phyloP scores from a whole-genome alignment of 2,888 invertebrate species.

The Acrobasis repandana region DNA sequence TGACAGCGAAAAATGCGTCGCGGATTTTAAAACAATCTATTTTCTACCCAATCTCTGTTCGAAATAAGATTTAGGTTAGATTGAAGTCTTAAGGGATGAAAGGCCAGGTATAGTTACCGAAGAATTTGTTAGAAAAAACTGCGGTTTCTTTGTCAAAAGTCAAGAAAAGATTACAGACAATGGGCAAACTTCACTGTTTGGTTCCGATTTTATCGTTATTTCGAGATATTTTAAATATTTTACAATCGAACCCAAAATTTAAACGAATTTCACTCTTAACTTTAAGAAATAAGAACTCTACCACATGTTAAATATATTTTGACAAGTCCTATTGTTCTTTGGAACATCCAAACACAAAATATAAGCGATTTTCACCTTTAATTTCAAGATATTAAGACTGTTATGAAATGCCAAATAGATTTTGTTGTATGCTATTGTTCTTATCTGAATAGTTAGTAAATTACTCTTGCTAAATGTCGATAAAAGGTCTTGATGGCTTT shows the following conservation, averaged over 20 bases:
- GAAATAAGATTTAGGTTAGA: conserved; percentile 5
- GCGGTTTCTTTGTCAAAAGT: conserved; percentile 69
- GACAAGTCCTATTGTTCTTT: too few relatives aligned
- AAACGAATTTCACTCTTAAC: conserved; percentile 34
- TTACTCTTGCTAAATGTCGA: conserved; percentile 59
- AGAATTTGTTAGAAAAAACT: conserved; percentile 60
- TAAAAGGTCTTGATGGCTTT: conserved; percentile 61
- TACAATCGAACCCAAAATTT: conserved; percentile 23
- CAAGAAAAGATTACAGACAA: conserved; percentile 66
- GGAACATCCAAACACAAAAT: not conserved
- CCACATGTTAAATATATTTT: not conserved
- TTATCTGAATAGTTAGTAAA: conserved; percentile 57
- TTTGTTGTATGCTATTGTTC: conserved; percentile 33
- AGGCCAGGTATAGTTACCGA: conserved; percentile 58
- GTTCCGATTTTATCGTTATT: conserved; percentile 66
- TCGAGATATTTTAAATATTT: conserved; percentile 47
- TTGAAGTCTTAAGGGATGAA: not conserved
- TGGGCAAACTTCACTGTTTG: conserved; percentile 66
- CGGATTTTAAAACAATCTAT: conserved; percentile 38
- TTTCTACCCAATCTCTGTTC: conserved; percentile 43
- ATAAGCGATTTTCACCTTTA: not conserved
- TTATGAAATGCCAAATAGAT: not conserved
- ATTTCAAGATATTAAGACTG: not conserved
- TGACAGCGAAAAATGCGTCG: conserved; percentile 36
- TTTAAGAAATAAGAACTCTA: conserved; percentile 21